Base-by-base conservation (phyloP, 1,140 invertebrate species). In the Lethocerus indicus region DNA sequence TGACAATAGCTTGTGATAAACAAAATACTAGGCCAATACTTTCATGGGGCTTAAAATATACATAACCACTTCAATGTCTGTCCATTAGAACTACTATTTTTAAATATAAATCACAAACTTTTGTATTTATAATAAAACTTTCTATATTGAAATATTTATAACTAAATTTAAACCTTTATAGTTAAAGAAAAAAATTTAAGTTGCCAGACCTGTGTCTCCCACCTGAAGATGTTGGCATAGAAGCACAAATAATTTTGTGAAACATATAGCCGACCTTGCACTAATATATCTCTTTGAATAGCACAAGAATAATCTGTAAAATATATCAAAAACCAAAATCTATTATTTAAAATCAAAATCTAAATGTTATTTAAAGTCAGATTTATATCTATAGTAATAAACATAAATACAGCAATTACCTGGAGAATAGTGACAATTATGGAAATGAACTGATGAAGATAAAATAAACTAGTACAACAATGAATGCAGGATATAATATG, bases 211-310 rank as follows among this genome's bases (percentile, higher is more conserved):
- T 62, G 74, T 0, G 87, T 93, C 67, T 94, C 89, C 89, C 88
- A 94, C 58, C 83, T 76, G 62, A 94, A 92, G 57, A 94, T 93
- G 64, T 90, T 94, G 24, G 90, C 89, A 70, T 94, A 87, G 70
- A 95, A 95, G 66, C 89, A 92, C 41, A 94, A 72, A 72, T 85
- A 90, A 64, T 89, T 89, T 70, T 90, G 87, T 13, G 88, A 88
- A 13, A 92, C 80, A 66, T 93, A 95, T 54, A 95, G 70, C 21
- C 90, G 74, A 3, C 91, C 91, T 62, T 95, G 90, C 6, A 87
- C 82, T 49, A 94, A 67, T 60, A 95, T 93, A 61, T 94, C 90
- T 60, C 87, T 82, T 65, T 94, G 89, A 24, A 94, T 67, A n/a
- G 90, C 90, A 69, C 90, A 95, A 12, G 90, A 93, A 68, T 95